A percentile compares a stretch with the other conserved stretches of the same genome.
Evolutionary conservation across 2,113 vertebrate species (phyloP).

Genomic region (Microtus montanus): DNA sequence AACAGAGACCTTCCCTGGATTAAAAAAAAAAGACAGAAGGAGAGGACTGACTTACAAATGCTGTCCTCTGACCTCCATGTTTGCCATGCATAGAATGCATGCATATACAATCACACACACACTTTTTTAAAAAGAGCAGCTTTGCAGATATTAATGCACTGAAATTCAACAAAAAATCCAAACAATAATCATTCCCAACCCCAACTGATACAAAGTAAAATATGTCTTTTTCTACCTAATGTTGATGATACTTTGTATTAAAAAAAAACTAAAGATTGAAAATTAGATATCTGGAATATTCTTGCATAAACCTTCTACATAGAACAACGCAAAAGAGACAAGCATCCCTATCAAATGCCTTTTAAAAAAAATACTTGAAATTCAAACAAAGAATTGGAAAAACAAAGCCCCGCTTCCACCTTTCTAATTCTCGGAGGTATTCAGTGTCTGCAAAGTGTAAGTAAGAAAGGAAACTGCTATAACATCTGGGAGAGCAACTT

Average conservation of each 20-base stretch:
- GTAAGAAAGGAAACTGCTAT: neutral
- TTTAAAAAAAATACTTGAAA: neutral
- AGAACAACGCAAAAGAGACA: neutral
- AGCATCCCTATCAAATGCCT: neutral
- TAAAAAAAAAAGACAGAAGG: neutral
- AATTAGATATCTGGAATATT: neutral
- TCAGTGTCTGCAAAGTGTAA: neutral
- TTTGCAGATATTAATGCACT: neutral
- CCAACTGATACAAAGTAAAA: neutral
- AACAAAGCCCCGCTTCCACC: neutral
- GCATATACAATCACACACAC: neutral
- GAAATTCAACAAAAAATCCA: neutral
- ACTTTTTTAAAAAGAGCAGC: neutral
- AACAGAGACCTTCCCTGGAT: neutral
- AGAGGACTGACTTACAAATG: neutral
- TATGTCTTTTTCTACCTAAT: neutral
- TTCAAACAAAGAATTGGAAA: conserved; percentile 11
- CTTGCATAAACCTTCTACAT: neutral
- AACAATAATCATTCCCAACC: neutral
- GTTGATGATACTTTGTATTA: neutral
- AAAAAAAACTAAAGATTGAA: conserved; percentile 1
- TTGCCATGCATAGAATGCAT: neutral
- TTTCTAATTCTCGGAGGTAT: neutral
- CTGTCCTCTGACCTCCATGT: neutral
- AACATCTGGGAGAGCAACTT: neutral